These are phyloP conservation scores for Taenaris catops DNA, from an alignment of 2,888 invertebrate species.

Conservation along the genomic window DNA sequence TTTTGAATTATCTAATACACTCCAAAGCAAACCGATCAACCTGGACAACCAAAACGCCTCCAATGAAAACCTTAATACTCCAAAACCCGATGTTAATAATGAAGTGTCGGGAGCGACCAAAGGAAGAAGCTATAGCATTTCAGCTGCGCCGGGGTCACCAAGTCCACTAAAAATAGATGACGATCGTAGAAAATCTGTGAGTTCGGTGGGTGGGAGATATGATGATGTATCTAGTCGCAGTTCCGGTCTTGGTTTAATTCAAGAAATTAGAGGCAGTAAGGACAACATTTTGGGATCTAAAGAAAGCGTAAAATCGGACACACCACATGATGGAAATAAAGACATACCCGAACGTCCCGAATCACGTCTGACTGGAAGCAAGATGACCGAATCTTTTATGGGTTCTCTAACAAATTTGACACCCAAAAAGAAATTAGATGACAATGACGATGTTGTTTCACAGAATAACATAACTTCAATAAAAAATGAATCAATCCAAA, in stretches of 20 bases:
- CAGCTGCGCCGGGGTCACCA: slow-evolving; percentile 68
- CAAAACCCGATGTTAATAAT: slow-evolving; percentile 54
- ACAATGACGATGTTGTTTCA: slow-evolving; percentile 65
- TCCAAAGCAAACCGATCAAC: slow-evolving; percentile 61
- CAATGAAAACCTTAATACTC: slow-evolving; percentile 49
- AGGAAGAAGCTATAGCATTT: slow-evolving; percentile 75
- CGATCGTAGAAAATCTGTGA: slow-evolving; percentile 72
- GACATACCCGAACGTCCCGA: slow-evolving; percentile 60
- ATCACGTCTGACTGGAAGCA: slow-evolving; percentile 64
- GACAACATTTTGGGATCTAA: slow-evolving; percentile 63
- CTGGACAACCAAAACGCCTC: slow-evolving; percentile 61
- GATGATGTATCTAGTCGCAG: slow-evolving; percentile 57
- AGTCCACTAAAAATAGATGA: slow-evolving; percentile 67
- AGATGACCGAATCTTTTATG: slow-evolving; percentile 73
- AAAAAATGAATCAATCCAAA: slow-evolving; percentile 40
- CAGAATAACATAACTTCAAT: slow-evolving; percentile 43
- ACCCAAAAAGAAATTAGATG: slow-evolving; percentile 56
- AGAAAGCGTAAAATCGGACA: slow-evolving; percentile 61
- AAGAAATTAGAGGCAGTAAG: slow-evolving; percentile 67
- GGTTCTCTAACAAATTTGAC: slow-evolving; percentile 54
- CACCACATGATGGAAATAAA: slow-evolving; percentile 43
- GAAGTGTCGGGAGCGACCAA: slow-evolving; percentile 65
- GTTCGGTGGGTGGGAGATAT: slow-evolving; percentile 61
- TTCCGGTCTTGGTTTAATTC: slow-evolving; percentile 66
- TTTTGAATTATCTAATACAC: slow-evolving; percentile 46